Base-by-base conservation (phyloP, 2,113 vertebrate genomes). In the Brachyistius frenatus region DNA sequence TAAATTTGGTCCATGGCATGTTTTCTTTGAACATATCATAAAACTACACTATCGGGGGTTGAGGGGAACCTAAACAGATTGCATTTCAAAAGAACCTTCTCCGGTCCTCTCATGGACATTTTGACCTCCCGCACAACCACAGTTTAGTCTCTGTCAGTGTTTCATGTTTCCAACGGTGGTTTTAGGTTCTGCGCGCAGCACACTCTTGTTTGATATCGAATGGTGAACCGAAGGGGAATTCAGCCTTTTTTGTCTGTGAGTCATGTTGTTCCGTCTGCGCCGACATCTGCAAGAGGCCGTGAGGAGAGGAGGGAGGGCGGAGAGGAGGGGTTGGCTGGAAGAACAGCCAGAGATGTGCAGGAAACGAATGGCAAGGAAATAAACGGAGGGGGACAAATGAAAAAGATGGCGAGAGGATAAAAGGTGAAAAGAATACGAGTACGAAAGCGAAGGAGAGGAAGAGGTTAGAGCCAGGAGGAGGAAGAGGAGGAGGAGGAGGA, bases 241-340 rank as follows among this genome's bases (percentile, higher is more conserved):
- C 39, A 64, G 39, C 41, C 58, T 52, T 63, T 78, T 52, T 84
- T 37, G 7, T 5, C 41, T 65, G 78, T 70, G 86, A 82, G 73
- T 61, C 73, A 41, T 78, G 66, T 85, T 81, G 74, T 70, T 81
- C 76, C 4, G 74, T 76, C 74, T 79, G 79, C 89, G 89, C 86
- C 23, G 23, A 86, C 81, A 78, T 85, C 67, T 79, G 84, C 81
- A 81, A 63, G 57, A 81, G 52, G 73, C 76, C 33, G 14, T 10
- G 49, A 84, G 58, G 30, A 61, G 44, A 41, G 44, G 32, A 39
- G 15, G 37, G 33, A 23, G 23, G 23, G 23, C 23, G 58, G 30
- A 61, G 44, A 41, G 44, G 32, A 39, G 15, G 37, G 33, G 23
- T 23, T 23, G 23, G 23, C 23, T 23, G 61, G 63, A 66, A 37